Conservation (phyloP, 2,113 vertebrate genomes). For the Strigops habroptila region DNA sequence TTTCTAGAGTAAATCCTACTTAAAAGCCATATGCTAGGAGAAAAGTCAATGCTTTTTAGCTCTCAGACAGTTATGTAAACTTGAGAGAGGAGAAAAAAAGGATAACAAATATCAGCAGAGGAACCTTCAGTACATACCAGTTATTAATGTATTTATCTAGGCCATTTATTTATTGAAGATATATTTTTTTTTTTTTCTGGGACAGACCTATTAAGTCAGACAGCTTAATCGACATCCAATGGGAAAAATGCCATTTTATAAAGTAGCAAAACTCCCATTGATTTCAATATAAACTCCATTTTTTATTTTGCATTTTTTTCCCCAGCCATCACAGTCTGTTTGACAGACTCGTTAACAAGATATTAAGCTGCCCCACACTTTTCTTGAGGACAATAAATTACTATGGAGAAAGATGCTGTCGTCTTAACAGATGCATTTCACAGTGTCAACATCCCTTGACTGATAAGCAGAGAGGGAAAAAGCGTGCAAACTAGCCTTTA, state of each 20-base stretch:
- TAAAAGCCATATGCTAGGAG: constrained; percentile 27
- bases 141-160: constrained; percentile 54
- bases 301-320: constrained; percentile 40
- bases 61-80: constrained; percentile 57
- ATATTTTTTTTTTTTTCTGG: constrained; percentile 43
- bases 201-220: constrained; percentile 60
- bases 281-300: constrained; percentile 56
- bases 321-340: constrained; percentile 12
- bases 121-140: background rate
- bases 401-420: constrained; percentile 18
- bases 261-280: constrained; percentile 51
- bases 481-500: constrained; percentile 15
- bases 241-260: constrained; percentile 24
- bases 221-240: constrained; percentile 62
- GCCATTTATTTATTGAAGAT: constrained; percentile 44
- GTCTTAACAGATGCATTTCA: constrained; percentile 51
- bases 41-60: constrained; percentile 58
- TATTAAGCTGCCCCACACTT: constrained; percentile 36
- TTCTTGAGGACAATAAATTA: constrained; percentile 47
- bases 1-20: constrained; percentile 51
- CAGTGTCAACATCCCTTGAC: constrained; percentile 46
- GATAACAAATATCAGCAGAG: background rate
- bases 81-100: constrained; percentile 22
- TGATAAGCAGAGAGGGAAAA: constrained; percentile 38
- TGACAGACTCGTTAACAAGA: constrained; percentile 59